These are phyloP conservation scores for Choreutis nemorana DNA, from an alignment of 2,888 invertebrate genomes.

Conservation along the genomic window DNA sequence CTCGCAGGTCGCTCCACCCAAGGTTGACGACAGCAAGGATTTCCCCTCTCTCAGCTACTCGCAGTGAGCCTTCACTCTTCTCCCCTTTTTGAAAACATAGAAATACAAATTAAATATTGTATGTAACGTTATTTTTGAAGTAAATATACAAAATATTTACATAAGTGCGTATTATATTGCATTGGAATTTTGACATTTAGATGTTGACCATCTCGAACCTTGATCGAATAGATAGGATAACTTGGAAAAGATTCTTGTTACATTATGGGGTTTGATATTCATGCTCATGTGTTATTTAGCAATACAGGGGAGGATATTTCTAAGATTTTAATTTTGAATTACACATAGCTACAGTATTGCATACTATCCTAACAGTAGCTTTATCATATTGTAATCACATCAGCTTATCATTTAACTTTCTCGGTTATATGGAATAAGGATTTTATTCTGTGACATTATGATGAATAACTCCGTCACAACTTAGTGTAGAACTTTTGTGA, in stretches of 20 bases:
- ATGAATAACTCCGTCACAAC: slow-evolving; percentile 59
- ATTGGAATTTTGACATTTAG: slow-evolving; percentile 33
- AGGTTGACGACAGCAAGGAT: slow-evolving; percentile 95
- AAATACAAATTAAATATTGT: slow-evolving; percentile 64
- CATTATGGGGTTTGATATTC: slow-evolving; percentile 18
- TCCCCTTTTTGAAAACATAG: slow-evolving; percentile 52
- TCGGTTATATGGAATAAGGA: slow-evolving; percentile 45
- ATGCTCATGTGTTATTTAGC: slow-evolving; percentile 26
- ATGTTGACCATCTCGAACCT: slow-evolving; percentile 23
- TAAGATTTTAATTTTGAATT: slow-evolving; percentile 41
- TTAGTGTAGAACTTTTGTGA: slow-evolving; percentile 54
- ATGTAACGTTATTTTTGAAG: slow-evolving; percentile 67
- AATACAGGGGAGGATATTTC: slow-evolving; percentile 49
- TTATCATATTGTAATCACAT: slow-evolving; percentile 57
- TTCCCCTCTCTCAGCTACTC: slow-evolving; percentile 90
- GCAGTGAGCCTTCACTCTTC: slow-evolving; percentile 45
- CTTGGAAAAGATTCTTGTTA: slow-evolving; percentile 20
- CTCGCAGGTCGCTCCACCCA: slow-evolving; percentile 69
- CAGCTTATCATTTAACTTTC: slow-evolving; percentile 50
- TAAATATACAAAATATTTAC: slow-evolving; percentile 68
- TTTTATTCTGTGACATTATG: slow-evolving; percentile 53
- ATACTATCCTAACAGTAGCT: slow-evolving; percentile 54
- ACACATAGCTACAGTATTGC: slow-evolving; percentile 43
- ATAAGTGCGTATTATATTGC: slow-evolving; percentile 61
- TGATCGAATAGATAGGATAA: slow-evolving; percentile 17